A percentile compares a stretch with the other conserved stretches of the same genome.
Evolutionary conservation across 2,797 vertebrate genomes (phyloP).

Genomic region (Alcedo quadribrachys): DNA sequence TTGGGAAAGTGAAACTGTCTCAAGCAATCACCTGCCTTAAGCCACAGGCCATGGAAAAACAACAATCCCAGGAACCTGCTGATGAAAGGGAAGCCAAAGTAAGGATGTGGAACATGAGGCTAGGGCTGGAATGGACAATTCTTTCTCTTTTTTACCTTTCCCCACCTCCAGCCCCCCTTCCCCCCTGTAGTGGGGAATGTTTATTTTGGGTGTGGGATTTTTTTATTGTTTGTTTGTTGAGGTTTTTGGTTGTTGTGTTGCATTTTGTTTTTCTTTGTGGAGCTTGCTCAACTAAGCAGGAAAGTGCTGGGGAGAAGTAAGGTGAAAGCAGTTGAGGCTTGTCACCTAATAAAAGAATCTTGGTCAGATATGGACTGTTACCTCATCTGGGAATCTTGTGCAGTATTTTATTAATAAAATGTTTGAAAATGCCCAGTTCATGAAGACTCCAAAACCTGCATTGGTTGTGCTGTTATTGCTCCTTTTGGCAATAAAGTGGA

Average conservation of each 20-base stretch:
- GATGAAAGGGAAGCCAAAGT: neutral
- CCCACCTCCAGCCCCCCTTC: neutral
- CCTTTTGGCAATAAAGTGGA: neutral
- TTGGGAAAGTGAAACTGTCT: conserved; percentile 7
- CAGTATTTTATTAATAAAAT: neutral
- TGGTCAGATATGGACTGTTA: neutral
- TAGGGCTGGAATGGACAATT: neutral
- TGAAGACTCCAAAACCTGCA: neutral
- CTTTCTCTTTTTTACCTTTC: neutral
- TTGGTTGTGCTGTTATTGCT: neutral
- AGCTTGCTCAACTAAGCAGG: neutral
- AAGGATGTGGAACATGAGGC: neutral
- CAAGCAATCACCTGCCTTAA: neutral
- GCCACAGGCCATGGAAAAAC: neutral
- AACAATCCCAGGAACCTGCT: neutral
- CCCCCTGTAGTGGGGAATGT: neutral
- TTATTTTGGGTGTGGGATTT: too few species aligned
- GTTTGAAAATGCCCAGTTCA: neutral
- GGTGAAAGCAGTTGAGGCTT: neutral
- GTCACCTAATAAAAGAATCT: neutral
- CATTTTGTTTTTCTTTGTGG: too few species aligned
- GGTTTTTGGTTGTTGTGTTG: too few species aligned
- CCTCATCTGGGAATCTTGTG: neutral
- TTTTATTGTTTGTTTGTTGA: neutral
- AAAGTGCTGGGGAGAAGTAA: neutral